Percentiles rank a stretch among this genome's conserved stretches.
Conservation (phyloP, 2,113 vertebrate species). For the Perca schrenkii region DNA sequence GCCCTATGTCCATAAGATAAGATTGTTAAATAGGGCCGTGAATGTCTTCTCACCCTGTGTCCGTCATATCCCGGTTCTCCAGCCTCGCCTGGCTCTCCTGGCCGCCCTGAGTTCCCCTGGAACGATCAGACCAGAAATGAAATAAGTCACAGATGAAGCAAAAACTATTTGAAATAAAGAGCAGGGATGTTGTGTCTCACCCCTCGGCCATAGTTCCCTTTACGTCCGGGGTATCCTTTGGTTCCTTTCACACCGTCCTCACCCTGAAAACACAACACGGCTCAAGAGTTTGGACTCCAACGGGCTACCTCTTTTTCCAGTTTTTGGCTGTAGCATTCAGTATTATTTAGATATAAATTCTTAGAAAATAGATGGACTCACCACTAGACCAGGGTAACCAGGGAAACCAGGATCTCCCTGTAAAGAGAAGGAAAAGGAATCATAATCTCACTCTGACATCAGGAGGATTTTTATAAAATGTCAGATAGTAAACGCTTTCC, state of each 20-base stretch:
- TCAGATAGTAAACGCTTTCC: no score
- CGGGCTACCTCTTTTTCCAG: not conserved
- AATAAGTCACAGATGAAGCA: not conserved
- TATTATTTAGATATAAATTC: not conserved
- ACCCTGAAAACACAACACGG: constrained; percentile 2
- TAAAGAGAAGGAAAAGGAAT: not conserved
- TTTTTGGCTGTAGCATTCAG: no score
- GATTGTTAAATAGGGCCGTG: no score
- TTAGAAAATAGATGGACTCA: constrained; percentile 6
- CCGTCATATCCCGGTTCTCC: constrained; percentile 86
- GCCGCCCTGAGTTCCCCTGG: not conserved
- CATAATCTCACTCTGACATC: no score
- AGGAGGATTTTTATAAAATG: no score
- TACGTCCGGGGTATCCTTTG: not conserved
- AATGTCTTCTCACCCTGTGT: constrained; percentile 79
- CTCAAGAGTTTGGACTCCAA: not conserved
- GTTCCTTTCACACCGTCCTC: not conserved
- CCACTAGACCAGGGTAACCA: not conserved
- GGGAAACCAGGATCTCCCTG: constrained; percentile 24
- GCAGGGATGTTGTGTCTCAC: not conserved
- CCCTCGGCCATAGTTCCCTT: not conserved
- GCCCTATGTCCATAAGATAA: no score
- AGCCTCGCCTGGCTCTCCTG: constrained; percentile 79
- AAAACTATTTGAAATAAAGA: not conserved
- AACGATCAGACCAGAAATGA: not conserved